phyloP scores from a whole-genome alignment of 2,797 vertebrate species.

The Hyperoplus lanceolatus region DNA sequence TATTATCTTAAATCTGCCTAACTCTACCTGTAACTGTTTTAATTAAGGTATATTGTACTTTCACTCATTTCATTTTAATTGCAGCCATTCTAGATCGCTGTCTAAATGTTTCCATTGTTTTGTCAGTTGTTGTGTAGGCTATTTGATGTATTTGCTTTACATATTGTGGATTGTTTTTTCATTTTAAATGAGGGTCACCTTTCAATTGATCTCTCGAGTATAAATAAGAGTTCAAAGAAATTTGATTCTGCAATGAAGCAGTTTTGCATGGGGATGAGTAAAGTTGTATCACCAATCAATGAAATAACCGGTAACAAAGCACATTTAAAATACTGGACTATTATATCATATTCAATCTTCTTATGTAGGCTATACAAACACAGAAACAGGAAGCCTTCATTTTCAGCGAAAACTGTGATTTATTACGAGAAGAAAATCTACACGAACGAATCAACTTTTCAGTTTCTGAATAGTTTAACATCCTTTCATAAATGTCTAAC shows the following conservation, averaged over 20 bases:
- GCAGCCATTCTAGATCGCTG: too few relatives aligned
- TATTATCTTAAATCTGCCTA: too few relatives aligned
- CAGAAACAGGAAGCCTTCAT: not conserved
- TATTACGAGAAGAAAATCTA: not conserved
- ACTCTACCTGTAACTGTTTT: too few relatives aligned
- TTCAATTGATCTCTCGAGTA: not conserved
- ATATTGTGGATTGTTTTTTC: too few relatives aligned
- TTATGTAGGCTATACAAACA: not conserved
- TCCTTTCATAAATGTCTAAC: conserved; percentile 24
- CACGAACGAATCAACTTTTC: conserved; percentile 2
- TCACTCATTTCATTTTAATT: too few relatives aligned
- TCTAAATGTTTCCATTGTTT: too few relatives aligned
- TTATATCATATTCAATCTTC: not conserved
- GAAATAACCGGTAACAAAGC: not conserved
- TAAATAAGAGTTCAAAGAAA: not conserved
- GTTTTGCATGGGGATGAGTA: not conserved
- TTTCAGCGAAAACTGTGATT: conserved; percentile 4
- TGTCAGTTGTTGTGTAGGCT: too few relatives aligned
- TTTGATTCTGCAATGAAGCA: not conserved
- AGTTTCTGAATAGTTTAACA: conserved; percentile 11
- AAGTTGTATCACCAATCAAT: not conserved
- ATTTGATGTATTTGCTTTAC: too few relatives aligned
- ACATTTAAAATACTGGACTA: not conserved
- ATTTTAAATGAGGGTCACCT: too few relatives aligned
- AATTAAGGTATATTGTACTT: too few relatives aligned